Evolutionary conservation across 2,797 vertebrate genomes (phyloP), one percentile per base, ranked within the genome.

Genomic region (Semaprochilodus insignis): DNA sequence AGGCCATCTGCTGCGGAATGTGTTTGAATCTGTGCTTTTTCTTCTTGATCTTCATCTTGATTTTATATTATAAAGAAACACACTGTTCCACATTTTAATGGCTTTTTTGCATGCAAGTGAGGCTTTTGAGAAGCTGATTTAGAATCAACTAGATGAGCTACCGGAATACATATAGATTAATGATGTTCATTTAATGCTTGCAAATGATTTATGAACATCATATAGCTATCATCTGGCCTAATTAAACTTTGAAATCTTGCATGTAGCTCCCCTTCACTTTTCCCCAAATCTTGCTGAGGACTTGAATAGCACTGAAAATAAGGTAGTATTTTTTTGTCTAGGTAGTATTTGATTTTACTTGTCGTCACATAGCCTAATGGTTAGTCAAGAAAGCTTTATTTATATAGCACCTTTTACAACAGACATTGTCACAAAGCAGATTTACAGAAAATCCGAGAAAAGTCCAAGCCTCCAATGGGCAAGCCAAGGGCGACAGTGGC

Each of bases 191-290:
- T 74, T 57, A 74, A 57, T 36, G 4, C 52, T 57, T 57, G 27
- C 52, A 57, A 36, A 34, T 34, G 72, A 74, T 74, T 74, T 74
- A 57, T 74, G 52, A n/a, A 57, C 17, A 36, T 74, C 72, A 55
- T 54, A 74, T 74, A 55, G 13, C 16, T 5, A 72, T 57, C n/a
- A 14, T 14, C 57, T 74, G 52, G 27, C 31, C 19, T 27, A 57
- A 74, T 57, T 17, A 34, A 74, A 74, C 10, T 55, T 36, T 74
- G 52, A 74, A 74, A 74, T 74, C 40, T 36, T 57, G 52, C 25
- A 19, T 11, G 2, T 34, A 34, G 23, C 70, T 72, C 8, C 16
- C 27, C 17, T 71, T 51, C 51, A 15, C 23, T 48, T 51, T 54
- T 44, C 40, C 40, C 52, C 23, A 17, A 19, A 8, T 55, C 8